Base-by-base conservation (phyloP, 2,888 invertebrate species). In the Idaea biselata region DNA sequence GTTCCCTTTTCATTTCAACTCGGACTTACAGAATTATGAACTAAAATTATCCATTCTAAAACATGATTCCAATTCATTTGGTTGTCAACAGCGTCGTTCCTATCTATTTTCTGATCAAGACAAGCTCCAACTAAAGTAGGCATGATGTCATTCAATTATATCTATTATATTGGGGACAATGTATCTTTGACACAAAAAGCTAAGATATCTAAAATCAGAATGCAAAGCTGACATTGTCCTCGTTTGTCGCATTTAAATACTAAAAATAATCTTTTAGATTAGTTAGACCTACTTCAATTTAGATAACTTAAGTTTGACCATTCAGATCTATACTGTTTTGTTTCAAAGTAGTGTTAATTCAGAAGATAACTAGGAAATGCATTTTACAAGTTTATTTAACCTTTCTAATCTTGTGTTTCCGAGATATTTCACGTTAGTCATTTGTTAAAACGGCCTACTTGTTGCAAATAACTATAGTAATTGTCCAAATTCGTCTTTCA, bases 391-490 rank as follows among this genome's bases (percentile, higher is more conserved):
- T 31, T 59, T 56, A 14, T 55, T 14, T 57, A 31, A 44, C 44
- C 44, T 44, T 44, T 44, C 44, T 14, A 44, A 44, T 44, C 44
- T 11, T 44, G 44, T 44, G 11, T 44, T 44, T 44, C 44, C 44
- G 44, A 44, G 11, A 44, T 44, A 44, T 44, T 11, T 44, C 25
- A 25, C 44, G 44, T 44, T 44, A 44, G 44, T 44, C 77, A 78
- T 66, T 75, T 82, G 81, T 80, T 78, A 83, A 81, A 80, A 69
- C 77, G 84, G 70, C 84, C 86, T 73, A 85, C 79, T 82, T 86
- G 67, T 67, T 68, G 59, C 73, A 70, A 73, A 81, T 81, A 78
- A 81, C 73, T 74, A n/a, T n/a, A 7, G 71, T 77, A 80, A 86
- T 86, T 83, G 83, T 80, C 79, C 77, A 82, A 83, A 85, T 81